Base-by-base conservation (phyloP, 2,113 vertebrate species). In the Phalacrocorax carbo region DNA sequence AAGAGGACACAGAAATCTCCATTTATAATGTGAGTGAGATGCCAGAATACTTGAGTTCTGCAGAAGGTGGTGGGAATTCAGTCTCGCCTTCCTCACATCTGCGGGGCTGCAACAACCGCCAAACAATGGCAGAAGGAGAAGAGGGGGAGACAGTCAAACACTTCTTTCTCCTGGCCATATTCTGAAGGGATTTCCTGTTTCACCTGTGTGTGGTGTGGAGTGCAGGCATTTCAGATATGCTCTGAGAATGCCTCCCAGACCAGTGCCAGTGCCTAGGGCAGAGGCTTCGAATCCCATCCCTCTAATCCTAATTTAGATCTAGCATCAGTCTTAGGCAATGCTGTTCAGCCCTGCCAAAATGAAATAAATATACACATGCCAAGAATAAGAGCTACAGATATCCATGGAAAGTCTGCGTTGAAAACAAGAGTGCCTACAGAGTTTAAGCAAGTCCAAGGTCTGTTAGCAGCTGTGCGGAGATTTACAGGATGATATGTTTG, bases 351-450 rank as follows among this genome's bases (percentile, higher is more conserved):
- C 49, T 69, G 71, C 75, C 88, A 90, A 69, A 36, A 12, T 30
- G 49, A 82, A 82, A 68, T 92, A 36, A 15, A 5, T 15, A 48
- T 3, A 12, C 34, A 36, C 16, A 26, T 36, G 79, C 91, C 82
- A 93, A 86, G 79, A 93, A 80, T 34, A 48, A 79, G 62, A 94
- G 76, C 82, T 77, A 34, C 36, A 80, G 75, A 49, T 88, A 95
- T 6, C 4, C 7, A 1, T 72, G 93, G 71, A 42, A 95, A 92
- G 48, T 57, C 84, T 85, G 66, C 82, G 61, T 72, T 82, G 70
- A 82, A 87, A 91, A 72, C 42, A 93, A 46, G 65, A 86, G n/a
- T 36, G 54, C 40, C 88, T 77, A 62, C 46, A 92, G 71, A 73
- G 36, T 16, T 94, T 44, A 83, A 81, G 64, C 54, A 83, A 88